Conservation (phyloP, 2,797 vertebrate genomes). For the Phyllotis vaccarum region DNA sequence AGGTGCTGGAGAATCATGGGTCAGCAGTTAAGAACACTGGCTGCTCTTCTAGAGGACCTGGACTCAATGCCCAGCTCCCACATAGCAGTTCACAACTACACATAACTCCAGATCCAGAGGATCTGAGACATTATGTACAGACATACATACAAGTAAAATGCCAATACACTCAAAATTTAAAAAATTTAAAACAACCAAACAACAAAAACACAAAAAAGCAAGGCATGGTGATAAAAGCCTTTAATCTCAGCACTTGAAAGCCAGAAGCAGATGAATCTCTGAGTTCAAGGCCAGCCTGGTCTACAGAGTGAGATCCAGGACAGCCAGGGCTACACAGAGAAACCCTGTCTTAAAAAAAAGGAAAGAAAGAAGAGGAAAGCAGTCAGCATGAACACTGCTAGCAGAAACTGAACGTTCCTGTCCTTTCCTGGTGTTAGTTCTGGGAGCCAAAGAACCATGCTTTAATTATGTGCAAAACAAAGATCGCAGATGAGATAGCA, state of each 20-base stretch:
- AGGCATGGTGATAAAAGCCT: background rate
- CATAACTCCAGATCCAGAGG: background rate
- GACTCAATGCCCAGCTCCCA: background rate
- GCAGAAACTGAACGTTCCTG: background rate
- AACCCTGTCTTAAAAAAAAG: background rate
- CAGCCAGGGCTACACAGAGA: background rate
- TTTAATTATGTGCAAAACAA: conserved; percentile 49
- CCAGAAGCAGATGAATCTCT: background rate
- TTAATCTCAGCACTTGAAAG: background rate
- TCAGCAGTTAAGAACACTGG: background rate
- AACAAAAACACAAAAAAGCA: background rate
- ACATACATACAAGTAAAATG: background rate
- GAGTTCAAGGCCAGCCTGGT: background rate
- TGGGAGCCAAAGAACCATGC: conserved; percentile 47
- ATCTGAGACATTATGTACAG: background rate
- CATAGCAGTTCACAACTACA: background rate
- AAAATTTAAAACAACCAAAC: no score
- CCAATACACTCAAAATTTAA: background rate
- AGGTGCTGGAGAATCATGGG: background rate
- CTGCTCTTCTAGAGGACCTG: background rate
- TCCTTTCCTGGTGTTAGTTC: conserved; percentile 38
- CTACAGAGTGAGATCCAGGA: background rate
- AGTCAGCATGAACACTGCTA: background rate
- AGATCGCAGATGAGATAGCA: background rate
- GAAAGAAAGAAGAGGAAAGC: background rate